These are phyloP conservation scores for Dendrolimus kikuchii DNA, from an alignment of 1,140 invertebrate species.

Conservation along the genomic window DNA sequence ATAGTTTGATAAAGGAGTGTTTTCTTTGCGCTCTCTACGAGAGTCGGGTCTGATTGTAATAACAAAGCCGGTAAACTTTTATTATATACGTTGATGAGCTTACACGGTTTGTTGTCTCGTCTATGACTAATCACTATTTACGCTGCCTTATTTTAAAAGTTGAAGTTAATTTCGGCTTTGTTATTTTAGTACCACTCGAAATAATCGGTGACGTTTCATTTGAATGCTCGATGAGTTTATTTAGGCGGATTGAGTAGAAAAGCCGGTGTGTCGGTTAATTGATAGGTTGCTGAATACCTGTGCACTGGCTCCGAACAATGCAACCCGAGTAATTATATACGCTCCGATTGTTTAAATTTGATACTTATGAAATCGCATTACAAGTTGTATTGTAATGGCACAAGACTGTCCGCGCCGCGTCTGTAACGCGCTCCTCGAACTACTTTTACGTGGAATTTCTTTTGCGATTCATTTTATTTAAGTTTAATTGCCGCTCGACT, in stretches of 20 bases:
- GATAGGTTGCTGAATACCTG: constrained; percentile 58
- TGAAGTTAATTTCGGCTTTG: constrained; percentile 19
- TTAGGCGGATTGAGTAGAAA: constrained; percentile 50
- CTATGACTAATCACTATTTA: constrained; percentile 60
- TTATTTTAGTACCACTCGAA: constrained; percentile 46
- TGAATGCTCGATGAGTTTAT: constrained; percentile 44
- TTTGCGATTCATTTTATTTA: constrained; percentile 52
- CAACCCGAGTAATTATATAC: constrained; percentile 54
- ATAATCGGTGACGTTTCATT: constrained; percentile 21
- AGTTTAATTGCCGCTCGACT: constrained; percentile 59
- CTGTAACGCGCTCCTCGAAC: constrained; percentile 23
- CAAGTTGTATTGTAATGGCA: constrained; percentile 31
- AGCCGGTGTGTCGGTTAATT: constrained; percentile 33
- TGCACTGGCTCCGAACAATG: constrained; percentile 59
- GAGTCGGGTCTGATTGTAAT: constrained; percentile 32
- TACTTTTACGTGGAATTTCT: constrained; percentile 55
- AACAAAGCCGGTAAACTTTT: constrained; percentile 52
- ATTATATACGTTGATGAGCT: constrained; percentile 63
- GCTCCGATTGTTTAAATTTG: constrained; percentile 65
- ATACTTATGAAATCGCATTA: constrained; percentile 57
- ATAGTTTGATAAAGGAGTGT: constrained; percentile 58
- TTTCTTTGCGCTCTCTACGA: constrained; percentile 41
- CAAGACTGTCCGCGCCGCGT: constrained; percentile 2
- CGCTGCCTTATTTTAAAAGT: constrained; percentile 9
- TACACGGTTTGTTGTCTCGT: constrained; percentile 54